Evolutionary conservation across 2,888 invertebrate species (phyloP).

Genomic region (Andrena bicolor): DNA sequence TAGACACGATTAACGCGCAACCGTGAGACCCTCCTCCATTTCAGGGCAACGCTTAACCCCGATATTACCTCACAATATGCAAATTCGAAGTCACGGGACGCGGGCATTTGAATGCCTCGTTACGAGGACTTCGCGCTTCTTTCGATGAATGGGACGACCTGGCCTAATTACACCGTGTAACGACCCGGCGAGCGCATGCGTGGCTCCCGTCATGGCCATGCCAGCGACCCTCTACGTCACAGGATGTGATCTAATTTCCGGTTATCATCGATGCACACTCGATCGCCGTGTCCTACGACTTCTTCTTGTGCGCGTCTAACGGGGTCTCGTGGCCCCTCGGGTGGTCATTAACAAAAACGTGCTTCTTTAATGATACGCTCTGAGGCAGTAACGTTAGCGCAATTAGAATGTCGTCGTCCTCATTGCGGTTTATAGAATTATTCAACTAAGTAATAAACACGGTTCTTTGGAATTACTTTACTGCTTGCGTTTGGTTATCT

Average conservation of each 20-base stretch:
- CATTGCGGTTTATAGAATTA: background rate
- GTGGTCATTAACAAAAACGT: slow-evolving; percentile 35
- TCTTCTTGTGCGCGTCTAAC: slow-evolving; percentile 40
- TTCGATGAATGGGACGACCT: slow-evolving; percentile 58
- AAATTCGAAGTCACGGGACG: slow-evolving; percentile 24
- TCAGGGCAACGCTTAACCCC: slow-evolving; percentile 5
- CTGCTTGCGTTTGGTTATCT: no score
- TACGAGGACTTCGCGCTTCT: slow-evolving; percentile 41
- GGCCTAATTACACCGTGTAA: slow-evolving; percentile 61
- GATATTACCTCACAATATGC: slow-evolving; percentile 25
- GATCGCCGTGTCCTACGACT: slow-evolving; percentile 19
- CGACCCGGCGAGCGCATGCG: slow-evolving; percentile 25
- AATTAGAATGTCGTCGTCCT: slow-evolving; percentile 21
- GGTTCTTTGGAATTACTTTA: background rate
- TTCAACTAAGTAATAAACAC: background rate
- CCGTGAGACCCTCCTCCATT: slow-evolving; percentile 10
- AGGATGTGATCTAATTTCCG: slow-evolving; percentile 67
- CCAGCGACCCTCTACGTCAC: slow-evolving; percentile 26
- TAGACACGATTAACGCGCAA: background rate
- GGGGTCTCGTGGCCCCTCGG: slow-evolving; percentile 6
- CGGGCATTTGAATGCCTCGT: slow-evolving; percentile 32
- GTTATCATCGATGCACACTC: slow-evolving; percentile 48
- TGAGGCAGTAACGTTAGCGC: slow-evolving; percentile 2
- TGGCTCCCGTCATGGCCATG: slow-evolving; percentile 23
- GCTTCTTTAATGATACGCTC: slow-evolving; percentile 18